Percentiles rank a stretch among this genome's conserved stretches.
Conservation (phyloP, 2,797 vertebrate genomes). For the Simalia tracyae region DNA sequence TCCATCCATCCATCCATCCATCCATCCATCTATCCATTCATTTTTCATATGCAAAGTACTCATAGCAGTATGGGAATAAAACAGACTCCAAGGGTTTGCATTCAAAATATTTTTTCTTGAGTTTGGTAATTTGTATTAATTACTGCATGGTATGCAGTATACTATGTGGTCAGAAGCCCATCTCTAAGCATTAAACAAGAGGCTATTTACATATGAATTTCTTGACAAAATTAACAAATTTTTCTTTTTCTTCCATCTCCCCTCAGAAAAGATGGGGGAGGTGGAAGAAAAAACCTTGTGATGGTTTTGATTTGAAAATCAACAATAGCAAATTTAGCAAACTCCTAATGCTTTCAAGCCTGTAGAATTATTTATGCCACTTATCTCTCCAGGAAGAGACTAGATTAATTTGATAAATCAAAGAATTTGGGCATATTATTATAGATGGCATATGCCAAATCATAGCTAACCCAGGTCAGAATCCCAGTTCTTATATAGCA, state of each 20-base stretch:
- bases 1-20: neutral
- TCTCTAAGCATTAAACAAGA: neutral
- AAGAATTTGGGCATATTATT: neutral
- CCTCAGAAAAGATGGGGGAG: neutral
- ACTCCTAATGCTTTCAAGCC: neutral
- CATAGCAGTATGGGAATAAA: rapidly evolving
- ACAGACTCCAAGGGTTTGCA: neutral
- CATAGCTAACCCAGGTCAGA: neutral
- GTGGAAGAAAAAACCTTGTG: neutral
- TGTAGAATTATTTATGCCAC: neutral
- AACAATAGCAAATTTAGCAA: neutral
- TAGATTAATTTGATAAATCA: neutral
- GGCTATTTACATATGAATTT: neutral
- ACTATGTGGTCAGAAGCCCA: neutral
- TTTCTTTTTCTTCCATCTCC: neutral
- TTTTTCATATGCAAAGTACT: neutral
- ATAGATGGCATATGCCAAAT: neutral
- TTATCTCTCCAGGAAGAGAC: neutral
- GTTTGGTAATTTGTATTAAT: neutral
- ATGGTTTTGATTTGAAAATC: neutral
- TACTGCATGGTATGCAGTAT: no score
- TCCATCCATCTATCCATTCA: neutral
- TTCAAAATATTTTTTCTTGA: neutral
- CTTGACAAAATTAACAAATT: neutral
- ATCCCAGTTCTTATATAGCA: neutral